Evolutionary conservation across 2,113 vertebrate species (phyloP).

Genomic region (Burhinus oedicnemus): DNA sequence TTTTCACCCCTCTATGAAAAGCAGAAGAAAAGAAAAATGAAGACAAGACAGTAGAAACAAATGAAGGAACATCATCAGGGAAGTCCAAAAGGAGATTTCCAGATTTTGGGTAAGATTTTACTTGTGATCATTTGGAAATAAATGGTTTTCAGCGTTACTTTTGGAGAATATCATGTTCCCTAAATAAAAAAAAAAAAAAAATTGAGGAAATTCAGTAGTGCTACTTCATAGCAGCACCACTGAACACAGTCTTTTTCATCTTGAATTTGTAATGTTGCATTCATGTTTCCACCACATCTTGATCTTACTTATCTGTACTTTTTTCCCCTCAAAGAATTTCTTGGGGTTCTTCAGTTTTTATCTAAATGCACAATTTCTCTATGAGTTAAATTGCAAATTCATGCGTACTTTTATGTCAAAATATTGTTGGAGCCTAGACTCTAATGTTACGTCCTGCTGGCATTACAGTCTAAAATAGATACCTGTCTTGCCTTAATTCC

Average conservation of each 20-base stretch:
- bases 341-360: background rate
- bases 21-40: slow-evolving; percentile 77
- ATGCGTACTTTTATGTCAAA: background rate
- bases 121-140: background rate
- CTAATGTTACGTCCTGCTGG: background rate
- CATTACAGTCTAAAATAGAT: background rate
- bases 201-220: background rate
- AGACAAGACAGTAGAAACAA: slow-evolving; percentile 73
- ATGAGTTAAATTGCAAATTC: background rate
- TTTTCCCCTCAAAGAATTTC: background rate
- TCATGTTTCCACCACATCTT: background rate
- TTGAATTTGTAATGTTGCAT: background rate
- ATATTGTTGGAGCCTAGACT: background rate
- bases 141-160: background rate
- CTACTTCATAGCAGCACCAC: background rate
- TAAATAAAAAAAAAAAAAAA: background rate
- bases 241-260: background rate
- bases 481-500: background rate
- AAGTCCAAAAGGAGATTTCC: slow-evolving; percentile 90
- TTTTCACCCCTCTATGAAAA: background rate
- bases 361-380: background rate
- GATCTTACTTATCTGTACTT: background rate
- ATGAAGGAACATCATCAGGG: slow-evolving; percentile 77
- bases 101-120: slow-evolving; percentile 86
- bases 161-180: background rate